Evolutionary conservation across 2,888 invertebrate species (phyloP).

Genomic region (Papilio gigon): DNA sequence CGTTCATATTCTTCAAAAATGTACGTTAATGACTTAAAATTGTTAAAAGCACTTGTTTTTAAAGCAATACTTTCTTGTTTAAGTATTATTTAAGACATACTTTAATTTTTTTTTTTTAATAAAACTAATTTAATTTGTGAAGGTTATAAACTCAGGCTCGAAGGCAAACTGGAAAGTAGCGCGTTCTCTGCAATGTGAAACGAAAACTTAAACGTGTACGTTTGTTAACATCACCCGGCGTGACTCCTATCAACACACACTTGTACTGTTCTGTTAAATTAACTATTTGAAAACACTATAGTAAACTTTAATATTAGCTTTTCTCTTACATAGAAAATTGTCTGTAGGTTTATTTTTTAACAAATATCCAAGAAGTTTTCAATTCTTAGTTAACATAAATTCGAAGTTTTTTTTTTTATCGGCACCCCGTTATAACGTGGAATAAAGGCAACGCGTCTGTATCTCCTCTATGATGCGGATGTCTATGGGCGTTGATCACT

Average conservation of each 20-base stretch:
- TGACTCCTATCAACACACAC: constrained; percentile 51
- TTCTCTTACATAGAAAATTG: not conserved
- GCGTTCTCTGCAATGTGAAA: constrained; percentile 62
- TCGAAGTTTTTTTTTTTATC: too few relatives aligned
- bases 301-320: not conserved
- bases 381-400: too few relatives aligned
- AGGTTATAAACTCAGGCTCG: constrained; percentile 65
- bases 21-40: not conserved
- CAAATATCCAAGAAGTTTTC: too few relatives aligned
- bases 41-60: constrained; percentile 37
- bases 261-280: constrained; percentile 69
- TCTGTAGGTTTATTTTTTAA: not conserved
- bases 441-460: too few relatives aligned
- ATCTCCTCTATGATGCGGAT: too few relatives aligned
- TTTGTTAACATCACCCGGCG: constrained; percentile 54
- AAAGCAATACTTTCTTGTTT: constrained; percentile 26
- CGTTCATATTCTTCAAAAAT: too few relatives aligned
- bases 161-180: constrained; percentile 51
- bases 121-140: constrained; percentile 43
- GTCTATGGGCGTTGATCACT: too few relatives aligned
- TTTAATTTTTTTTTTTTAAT: constrained; percentile 38
- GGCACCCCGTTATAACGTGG: not conserved
- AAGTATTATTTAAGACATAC: constrained; percentile 8
- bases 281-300: constrained; percentile 21
- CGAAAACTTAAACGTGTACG: constrained; percentile 56